Percentiles rank a stretch among this genome's conserved stretches.
These are phyloP conservation scores for Linyphia triangularis DNA, from an alignment of 2,888 invertebrate species.

Conservation along the genomic window DNA sequence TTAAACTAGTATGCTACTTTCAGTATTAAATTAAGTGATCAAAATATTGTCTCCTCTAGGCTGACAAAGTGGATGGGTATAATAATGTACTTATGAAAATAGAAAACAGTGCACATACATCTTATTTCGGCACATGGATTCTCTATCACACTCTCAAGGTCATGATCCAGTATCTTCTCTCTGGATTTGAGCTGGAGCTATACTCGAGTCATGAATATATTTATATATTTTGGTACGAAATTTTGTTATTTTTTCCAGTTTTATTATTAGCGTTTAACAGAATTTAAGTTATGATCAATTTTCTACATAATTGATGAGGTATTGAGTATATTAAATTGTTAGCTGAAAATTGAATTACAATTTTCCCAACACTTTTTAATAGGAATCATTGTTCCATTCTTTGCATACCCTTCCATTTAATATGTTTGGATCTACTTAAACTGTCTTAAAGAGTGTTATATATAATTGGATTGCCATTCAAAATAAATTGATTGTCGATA, in stretches of 20 bases:
- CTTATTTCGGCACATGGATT: conserved; percentile 96
- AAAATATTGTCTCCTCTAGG: conserved; percentile 82
- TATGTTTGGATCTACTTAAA: too few species aligned
- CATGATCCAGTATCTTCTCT: conserved; percentile 95
- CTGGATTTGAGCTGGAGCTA: conserved; percentile 96
- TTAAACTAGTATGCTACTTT: too few species aligned
- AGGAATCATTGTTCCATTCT: too few species aligned
- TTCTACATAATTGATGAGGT: background rate
- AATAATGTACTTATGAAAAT: conserved; percentile 86
- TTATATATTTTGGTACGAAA: conserved; percentile 92
- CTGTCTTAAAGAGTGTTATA: too few species aligned
- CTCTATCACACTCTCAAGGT: conserved; percentile 94
- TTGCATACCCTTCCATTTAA: too few species aligned
- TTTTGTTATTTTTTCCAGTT: background rate
- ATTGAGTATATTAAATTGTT: too few species aligned
- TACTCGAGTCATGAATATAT: conserved; percentile 98
- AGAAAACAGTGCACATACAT: conserved; percentile 86
- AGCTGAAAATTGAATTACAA: too few species aligned
- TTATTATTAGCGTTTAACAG: background rate
- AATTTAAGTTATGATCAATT: background rate
- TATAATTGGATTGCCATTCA: too few species aligned
- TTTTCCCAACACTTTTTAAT: too few species aligned
- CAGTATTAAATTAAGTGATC: background rate
- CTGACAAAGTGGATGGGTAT: conserved; percentile 92
- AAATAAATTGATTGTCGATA: too few species aligned